Conservation (phyloP, 2,113 vertebrate species). For the Proterorhinus semilunaris region DNA sequence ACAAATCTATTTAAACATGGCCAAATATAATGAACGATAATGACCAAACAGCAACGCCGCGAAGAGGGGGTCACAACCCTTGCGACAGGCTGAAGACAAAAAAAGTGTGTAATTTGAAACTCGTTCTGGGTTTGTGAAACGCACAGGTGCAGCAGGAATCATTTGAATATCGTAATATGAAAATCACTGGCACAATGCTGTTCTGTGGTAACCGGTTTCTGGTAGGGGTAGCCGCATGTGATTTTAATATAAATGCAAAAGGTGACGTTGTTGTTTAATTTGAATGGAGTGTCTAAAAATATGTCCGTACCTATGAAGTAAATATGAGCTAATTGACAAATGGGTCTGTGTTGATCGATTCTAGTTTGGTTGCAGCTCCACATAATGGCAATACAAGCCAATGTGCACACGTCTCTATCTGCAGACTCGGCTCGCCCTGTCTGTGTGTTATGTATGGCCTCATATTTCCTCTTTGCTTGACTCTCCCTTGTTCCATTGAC, state of each 20-base stretch:
- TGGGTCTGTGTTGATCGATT: too few species aligned
- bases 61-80: too few species aligned
- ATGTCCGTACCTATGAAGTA: neutral
- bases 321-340: neutral
- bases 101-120: neutral
- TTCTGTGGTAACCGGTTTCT: neutral
- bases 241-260: neutral
- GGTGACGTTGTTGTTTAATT: too few species aligned
- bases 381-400: neutral
- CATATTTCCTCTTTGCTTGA: slow-evolving; percentile 11
- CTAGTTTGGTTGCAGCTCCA: too few species aligned
- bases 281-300: too few species aligned
- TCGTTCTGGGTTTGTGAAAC: neutral
- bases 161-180: slow-evolving; percentile 1
- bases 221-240: neutral
- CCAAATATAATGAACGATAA: neutral
- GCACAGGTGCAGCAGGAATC: neutral
- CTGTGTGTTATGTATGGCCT: slow-evolving; percentile 2
- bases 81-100: neutral
- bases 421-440: neutral
- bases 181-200: neutral
- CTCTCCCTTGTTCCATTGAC: slow-evolving; percentile 33
- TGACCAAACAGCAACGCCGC: neutral
- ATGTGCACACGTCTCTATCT: slow-evolving; percentile 12
- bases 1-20: neutral